phyloP scores from a whole-genome alignment of 2,888 invertebrate genomes.

The Orchesella flavescens region DNA sequence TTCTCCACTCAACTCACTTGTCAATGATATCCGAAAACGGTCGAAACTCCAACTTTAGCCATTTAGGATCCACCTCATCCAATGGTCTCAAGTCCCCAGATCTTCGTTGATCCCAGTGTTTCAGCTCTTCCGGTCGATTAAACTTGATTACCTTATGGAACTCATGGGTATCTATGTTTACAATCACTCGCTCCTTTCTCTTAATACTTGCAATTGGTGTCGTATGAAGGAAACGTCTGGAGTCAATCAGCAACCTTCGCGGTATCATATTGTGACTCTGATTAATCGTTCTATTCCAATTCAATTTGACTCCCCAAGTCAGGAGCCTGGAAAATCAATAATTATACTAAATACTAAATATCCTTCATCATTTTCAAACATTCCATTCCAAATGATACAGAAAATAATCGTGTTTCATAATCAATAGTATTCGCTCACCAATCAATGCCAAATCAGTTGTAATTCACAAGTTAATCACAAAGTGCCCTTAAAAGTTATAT shows the following conservation, averaged over 20 bases:
- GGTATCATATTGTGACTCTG: constrained; percentile 6
- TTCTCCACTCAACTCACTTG: constrained; percentile 58
- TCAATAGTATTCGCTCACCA: too few species aligned
- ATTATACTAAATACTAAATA: too few species aligned
- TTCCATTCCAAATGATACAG: too few species aligned
- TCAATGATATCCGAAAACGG: constrained; percentile 66
- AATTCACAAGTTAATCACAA: too few species aligned
- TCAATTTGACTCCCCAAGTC: neutral
- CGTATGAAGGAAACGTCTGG: constrained; percentile 24
- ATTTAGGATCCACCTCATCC: constrained; percentile 77
- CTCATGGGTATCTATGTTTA: constrained; percentile 57
- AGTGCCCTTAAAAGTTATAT: too few species aligned
- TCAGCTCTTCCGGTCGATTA: constrained; percentile 82
- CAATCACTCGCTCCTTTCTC: neutral
- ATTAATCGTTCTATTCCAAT: too few species aligned
- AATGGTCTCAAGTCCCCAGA: constrained; percentile 82
- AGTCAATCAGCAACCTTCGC: neutral
- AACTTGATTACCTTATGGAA: constrained; percentile 79
- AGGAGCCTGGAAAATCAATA: too few species aligned
- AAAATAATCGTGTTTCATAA: too few species aligned
- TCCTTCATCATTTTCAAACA: too few species aligned
- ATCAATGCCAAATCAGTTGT: too few species aligned
- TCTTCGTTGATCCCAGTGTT: constrained; percentile 80
- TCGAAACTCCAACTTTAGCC: constrained; percentile 77
- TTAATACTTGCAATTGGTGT: constrained; percentile 4